These are phyloP conservation scores for Todiramphus saurophagus DNA, from an alignment of 2,113 vertebrate genomes.

Conservation along the genomic window DNA sequence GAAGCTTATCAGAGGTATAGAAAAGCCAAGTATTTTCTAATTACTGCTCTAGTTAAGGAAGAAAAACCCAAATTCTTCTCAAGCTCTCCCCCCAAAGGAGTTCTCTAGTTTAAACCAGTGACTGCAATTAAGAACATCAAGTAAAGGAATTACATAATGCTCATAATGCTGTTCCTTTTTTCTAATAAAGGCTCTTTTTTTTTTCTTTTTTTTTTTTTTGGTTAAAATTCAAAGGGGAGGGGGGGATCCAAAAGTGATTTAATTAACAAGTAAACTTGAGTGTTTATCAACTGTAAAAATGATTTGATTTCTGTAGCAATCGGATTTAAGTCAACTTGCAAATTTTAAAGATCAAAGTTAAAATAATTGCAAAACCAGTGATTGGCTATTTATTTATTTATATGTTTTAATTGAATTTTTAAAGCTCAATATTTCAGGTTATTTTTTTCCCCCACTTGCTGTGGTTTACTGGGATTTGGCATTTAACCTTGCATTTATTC, in stretches of 20 bases:
- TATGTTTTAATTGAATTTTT: constrained; percentile 22
- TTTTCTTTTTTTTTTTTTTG: constrained; percentile 46
- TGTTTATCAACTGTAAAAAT: constrained; percentile 37
- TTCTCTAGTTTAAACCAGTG: constrained; percentile 31
- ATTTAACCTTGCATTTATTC: constrained; percentile 11
- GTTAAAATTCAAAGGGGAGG: constrained; percentile 40
- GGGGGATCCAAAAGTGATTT: background rate
- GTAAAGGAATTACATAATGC: constrained; percentile 28
- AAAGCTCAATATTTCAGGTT: background rate
- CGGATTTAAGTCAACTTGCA: constrained; percentile 5
- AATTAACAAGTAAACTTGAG: constrained; percentile 39
- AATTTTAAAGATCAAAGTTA: constrained; percentile 52
- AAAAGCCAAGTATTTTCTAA: constrained; percentile 27
- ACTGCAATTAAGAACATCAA: constrained; percentile 59
- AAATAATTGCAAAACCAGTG: background rate
- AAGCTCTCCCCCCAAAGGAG: background rate
- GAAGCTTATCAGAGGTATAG: background rate
- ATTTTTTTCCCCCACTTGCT: background rate
- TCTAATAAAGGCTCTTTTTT: constrained; percentile 12
- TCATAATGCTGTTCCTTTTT: constrained; percentile 11
- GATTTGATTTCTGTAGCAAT: background rate
- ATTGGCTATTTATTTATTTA: constrained; percentile 43
- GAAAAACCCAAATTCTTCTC: background rate
- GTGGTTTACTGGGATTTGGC: background rate
- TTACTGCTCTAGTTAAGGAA: background rate